A percentile compares a stretch with the other conserved stretches of the same genome.
phyloP scores from a whole-genome alignment of 2,113 vertebrate species.

The Nycticebus coucang region DNA sequence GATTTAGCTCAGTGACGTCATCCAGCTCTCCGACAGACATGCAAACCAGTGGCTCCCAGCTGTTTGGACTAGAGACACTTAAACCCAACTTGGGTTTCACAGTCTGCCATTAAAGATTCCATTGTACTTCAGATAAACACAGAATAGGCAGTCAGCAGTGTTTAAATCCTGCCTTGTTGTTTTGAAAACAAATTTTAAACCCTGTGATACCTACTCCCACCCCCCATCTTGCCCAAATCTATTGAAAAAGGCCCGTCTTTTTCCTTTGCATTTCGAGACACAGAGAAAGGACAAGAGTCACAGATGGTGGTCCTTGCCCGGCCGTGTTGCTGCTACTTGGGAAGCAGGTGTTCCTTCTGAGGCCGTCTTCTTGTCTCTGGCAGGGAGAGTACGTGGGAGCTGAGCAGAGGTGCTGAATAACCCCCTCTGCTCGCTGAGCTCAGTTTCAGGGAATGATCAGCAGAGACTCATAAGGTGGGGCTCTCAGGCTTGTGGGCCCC shows the following conservation, averaged over 20 bases:
- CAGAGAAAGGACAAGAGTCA: background rate
- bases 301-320: no score
- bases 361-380: fast-evolving
- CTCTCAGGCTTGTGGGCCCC: background rate
- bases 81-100: slow-evolving; percentile 20
- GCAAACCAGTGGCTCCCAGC: background rate
- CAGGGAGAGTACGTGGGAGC: fast-evolving
- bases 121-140: background rate
- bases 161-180: slow-evolving; percentile 20
- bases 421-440: no score
- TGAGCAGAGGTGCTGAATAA: background rate
- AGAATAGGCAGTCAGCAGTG: background rate
- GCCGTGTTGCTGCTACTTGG: background rate
- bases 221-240: background rate
- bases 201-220: fast-evolving
- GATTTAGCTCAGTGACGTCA: background rate
- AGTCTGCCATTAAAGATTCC: background rate
- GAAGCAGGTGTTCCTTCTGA: background rate
- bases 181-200: background rate
- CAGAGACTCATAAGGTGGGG: fast-evolving
- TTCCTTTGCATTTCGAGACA: background rate
- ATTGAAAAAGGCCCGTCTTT: fast-evolving
- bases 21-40: background rate
- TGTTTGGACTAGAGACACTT: background rate
- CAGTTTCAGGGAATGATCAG: fast-evolving